Base-by-base conservation (phyloP, 2,113 vertebrate genomes). In the Melanocharis versteri region DNA sequence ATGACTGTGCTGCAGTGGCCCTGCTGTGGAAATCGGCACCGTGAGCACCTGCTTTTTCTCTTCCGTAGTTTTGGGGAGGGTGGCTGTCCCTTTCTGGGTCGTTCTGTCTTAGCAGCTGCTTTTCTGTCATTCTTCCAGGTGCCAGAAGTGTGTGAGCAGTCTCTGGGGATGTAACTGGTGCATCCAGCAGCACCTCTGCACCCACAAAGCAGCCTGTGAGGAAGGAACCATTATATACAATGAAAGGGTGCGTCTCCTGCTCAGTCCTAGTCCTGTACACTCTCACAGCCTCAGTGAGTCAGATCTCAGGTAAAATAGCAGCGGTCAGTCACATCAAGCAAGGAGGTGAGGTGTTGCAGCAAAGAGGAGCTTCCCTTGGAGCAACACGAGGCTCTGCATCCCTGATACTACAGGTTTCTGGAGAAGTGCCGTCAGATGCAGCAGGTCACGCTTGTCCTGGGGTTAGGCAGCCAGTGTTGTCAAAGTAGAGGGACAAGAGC, bases 141-240 rank as follows among this genome's bases (percentile, higher is more conserved):
- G 99, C 94, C 99, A 97, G 57, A 99, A 98, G 65, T 99, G 99
- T 24, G 99, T 99, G 93, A 97, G 98, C 96, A 99, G 99, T 95
- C 98, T 88, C 48, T 99, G 99, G 99, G 98, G 99, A 39, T 99
- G 99, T 93, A 99, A 99, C 97, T 99, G 99, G 99, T 99, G 99
- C 24, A 97, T 99, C 89, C 99, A 99, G 94, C 98, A 99, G 92
- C 99, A 99, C 89, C 93, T 97, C 24, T 99, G 99, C 70, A 99
- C 99, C 13, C 99, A 99, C 97, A 99, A 99, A 96, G 94, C 98
- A 56, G 87, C 96, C 18, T 99, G 99, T 81, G 98, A 99, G 40
- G 96, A 98, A 20, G 99, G 99, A 22, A 97, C 98, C 20, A 98
- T 99, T 95, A 99, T 99, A 95, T 98, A 98, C 97, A 99, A 99